Percentiles rank a stretch among this genome's conserved stretches.
These are phyloP conservation scores for Zygogramma bicolorata DNA, from an alignment of 2,888 invertebrate species.

Conservation along the genomic window DNA sequence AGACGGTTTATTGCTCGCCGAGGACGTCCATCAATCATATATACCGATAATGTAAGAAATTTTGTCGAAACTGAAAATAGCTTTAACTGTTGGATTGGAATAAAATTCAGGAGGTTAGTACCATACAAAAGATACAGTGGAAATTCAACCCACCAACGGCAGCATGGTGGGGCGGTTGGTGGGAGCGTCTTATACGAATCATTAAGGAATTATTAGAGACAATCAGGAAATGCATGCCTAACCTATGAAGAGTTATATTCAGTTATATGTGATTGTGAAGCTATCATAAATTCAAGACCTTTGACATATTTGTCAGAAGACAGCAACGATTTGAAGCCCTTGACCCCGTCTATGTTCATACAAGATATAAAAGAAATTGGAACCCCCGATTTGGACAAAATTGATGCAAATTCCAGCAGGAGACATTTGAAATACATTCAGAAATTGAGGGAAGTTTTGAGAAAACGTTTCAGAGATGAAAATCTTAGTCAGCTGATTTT, in stretches of 20 bases:
- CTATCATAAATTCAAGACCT: background rate
- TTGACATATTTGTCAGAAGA: background rate
- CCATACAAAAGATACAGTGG: background rate
- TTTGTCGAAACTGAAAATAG: background rate
- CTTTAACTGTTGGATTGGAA: background rate
- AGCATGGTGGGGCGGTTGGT: constrained; percentile 10
- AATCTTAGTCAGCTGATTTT: background rate
- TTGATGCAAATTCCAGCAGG: background rate
- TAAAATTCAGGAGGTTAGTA: background rate
- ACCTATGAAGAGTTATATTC: background rate
- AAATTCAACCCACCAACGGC: background rate
- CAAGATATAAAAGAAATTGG: background rate
- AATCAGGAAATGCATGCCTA: background rate
- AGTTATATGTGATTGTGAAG: background rate
- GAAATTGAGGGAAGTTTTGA: background rate
- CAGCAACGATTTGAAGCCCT: background rate
- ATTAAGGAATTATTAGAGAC: background rate
- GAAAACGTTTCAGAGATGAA: background rate
- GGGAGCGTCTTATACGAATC: background rate
- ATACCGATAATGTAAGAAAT: background rate
- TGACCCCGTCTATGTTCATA: background rate
- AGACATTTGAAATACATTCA: background rate
- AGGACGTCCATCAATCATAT: background rate
- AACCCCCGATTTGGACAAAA: background rate
- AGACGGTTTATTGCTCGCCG: background rate